Conservation (phyloP, 2,113 vertebrate genomes). For the Oceanodroma tethys region DNA sequence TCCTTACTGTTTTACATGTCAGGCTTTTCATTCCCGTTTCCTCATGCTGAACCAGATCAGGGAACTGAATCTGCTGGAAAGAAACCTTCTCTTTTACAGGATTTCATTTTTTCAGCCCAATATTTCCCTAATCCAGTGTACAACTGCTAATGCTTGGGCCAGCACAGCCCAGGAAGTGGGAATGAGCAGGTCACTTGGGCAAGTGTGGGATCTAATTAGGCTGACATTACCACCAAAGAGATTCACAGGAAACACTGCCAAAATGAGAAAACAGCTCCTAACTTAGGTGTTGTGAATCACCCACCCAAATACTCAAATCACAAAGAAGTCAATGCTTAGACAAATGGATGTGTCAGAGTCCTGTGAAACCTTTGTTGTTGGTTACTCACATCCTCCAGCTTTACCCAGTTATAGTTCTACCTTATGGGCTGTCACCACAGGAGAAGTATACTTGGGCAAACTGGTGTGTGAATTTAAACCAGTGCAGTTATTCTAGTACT, state of each 20-base stretch:
- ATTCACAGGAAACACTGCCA: not conserved
- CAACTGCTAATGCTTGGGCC: not conserved
- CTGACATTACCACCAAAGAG: not conserved
- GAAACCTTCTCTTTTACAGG: not conserved
- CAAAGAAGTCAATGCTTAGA: not conserved
- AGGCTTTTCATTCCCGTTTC: not conserved
- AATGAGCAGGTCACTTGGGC: not conserved
- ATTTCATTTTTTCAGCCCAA: not conserved
- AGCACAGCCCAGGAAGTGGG: not conserved
- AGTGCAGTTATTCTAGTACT: not conserved
- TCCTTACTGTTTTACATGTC: not conserved
- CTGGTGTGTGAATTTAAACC: not conserved
- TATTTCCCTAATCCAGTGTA: not conserved
- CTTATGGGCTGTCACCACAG: not conserved
- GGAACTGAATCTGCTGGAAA: not conserved
- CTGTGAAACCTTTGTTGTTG: not conserved
- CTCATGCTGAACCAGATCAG: not conserved
- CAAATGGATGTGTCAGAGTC: conserved; percentile 1
- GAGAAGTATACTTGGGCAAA: not conserved
- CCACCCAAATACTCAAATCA: not conserved
- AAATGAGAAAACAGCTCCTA: not conserved
- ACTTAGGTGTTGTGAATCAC: not conserved
- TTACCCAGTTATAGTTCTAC: not conserved
- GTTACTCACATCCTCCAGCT: conserved; percentile 25
- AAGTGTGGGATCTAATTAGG: not conserved